Evolutionary conservation across 2,888 invertebrate genomes (phyloP).

Genomic region (Acanthosepion esculentum): DNA sequence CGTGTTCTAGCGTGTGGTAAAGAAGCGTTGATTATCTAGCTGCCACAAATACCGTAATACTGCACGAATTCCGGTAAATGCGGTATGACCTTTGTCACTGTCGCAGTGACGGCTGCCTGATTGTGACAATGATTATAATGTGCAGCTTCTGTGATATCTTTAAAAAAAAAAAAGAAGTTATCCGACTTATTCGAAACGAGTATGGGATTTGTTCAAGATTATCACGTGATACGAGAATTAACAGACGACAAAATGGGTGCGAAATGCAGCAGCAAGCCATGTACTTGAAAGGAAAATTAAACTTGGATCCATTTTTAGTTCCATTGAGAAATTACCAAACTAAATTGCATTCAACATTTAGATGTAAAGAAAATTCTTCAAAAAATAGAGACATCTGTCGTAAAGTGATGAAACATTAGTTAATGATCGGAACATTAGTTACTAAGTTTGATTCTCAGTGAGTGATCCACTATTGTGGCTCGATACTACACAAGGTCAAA

Average conservation of each 20-base stretch:
- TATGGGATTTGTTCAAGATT: neutral
- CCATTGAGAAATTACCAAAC: neutral
- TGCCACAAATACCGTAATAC: neutral
- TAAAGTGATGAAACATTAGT: too few relatives aligned
- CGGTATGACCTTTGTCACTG: neutral
- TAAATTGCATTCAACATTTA: too few relatives aligned
- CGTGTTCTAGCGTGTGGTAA: neutral
- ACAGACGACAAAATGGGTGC: neutral
- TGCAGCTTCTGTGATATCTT: neutral
- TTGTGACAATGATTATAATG: neutral
- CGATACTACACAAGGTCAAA: too few relatives aligned
- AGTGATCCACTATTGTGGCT: too few relatives aligned
- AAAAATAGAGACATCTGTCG: too few relatives aligned
- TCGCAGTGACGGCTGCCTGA: neutral
- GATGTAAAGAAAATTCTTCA: too few relatives aligned
- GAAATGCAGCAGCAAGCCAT: neutral
- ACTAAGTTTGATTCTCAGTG: too few relatives aligned
- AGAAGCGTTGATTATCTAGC: neutral
- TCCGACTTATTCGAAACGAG: neutral
- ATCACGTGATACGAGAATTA: neutral
- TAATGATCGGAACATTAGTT: too few relatives aligned
- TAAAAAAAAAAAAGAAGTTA: neutral
- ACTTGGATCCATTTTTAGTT: neutral
- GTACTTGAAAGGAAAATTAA: neutral
- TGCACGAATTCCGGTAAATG: neutral